Conservation (phyloP, 2,888 invertebrate species). For the Rhimphoctona megacephalus region DNA sequence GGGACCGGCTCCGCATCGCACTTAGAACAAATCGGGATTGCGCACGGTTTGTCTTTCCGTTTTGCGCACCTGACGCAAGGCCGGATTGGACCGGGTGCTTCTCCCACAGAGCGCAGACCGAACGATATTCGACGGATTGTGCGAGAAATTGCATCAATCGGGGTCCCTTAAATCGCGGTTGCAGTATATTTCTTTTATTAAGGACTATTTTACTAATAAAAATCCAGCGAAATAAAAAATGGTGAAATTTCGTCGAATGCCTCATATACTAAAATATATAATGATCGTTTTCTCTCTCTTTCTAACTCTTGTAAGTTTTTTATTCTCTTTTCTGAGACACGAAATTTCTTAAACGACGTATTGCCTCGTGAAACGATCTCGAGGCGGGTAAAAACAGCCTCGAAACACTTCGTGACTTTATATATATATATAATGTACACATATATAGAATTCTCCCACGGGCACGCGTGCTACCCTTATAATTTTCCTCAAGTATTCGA, state of each 20-base stretch:
- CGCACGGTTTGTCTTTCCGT: too few species aligned
- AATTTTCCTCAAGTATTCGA: conserved; percentile 67
- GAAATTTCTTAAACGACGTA: conserved; percentile 65
- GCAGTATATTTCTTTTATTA: too few species aligned
- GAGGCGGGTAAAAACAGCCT: conserved; percentile 29
- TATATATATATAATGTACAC: not conserved
- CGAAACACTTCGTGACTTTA: conserved; percentile 23
- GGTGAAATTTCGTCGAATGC: not conserved
- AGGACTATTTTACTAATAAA: not conserved
- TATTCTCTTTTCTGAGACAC: conserved; percentile 15
- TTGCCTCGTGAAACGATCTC: conserved; percentile 66
- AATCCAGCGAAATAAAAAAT: not conserved
- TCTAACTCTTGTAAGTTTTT: conserved; percentile 11
- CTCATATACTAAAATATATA: not conserved
- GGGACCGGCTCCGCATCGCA: too few species aligned
- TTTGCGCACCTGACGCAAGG: too few species aligned
- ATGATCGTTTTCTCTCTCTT: not conserved
- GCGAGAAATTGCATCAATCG: too few species aligned
- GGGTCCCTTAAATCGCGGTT: too few species aligned
- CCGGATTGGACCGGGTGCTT: too few species aligned
- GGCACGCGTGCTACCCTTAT: conserved; percentile 66
- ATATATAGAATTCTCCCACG: conserved; percentile 35
- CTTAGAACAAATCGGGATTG: too few species aligned
- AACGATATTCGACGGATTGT: too few species aligned
- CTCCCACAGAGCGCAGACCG: too few species aligned